phyloP scores from a whole-genome alignment of 2,113 vertebrate genomes.

The Rallus limicola region DNA sequence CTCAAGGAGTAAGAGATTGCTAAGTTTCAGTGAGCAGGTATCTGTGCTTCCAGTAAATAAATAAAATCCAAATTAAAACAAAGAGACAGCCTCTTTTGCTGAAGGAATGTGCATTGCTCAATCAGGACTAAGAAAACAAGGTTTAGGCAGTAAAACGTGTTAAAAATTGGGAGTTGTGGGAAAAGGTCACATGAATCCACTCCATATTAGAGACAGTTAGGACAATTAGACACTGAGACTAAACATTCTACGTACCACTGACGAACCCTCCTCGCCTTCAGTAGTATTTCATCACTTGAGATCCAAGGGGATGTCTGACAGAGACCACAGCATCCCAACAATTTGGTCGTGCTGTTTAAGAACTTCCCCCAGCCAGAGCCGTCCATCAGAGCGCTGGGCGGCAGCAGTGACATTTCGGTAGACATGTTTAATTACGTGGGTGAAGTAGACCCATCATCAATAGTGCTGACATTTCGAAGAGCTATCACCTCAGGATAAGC shows the following conservation, averaged over 20 bases:
- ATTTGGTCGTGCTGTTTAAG: neutral
- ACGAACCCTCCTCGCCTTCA: neutral
- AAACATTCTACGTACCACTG: neutral
- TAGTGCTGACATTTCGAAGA: conserved; percentile 46
- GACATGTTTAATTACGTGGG: conserved; percentile 43
- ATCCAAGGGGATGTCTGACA: neutral
- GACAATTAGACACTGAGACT: neutral
- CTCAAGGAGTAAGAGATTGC: neutral
- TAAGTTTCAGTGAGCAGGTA: neutral
- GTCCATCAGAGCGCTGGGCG: neutral
- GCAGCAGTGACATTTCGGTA: conserved; percentile 23
- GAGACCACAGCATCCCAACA: neutral
- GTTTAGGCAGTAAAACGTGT: neutral
- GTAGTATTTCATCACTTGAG: neutral
- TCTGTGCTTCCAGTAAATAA: neutral
- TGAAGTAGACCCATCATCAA: conserved; percentile 28
- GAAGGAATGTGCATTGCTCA: neutral
- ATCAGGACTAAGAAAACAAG: neutral
- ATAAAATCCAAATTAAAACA: neutral
- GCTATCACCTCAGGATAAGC: conserved; percentile 58
- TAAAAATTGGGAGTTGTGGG: neutral
- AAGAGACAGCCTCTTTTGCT: neutral
- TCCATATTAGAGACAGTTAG: neutral
- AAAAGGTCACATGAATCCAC: neutral
- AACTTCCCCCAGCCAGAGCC: neutral